Base-by-base conservation (phyloP, 2,113 vertebrate species). In the Pollachius pollachius region DNA sequence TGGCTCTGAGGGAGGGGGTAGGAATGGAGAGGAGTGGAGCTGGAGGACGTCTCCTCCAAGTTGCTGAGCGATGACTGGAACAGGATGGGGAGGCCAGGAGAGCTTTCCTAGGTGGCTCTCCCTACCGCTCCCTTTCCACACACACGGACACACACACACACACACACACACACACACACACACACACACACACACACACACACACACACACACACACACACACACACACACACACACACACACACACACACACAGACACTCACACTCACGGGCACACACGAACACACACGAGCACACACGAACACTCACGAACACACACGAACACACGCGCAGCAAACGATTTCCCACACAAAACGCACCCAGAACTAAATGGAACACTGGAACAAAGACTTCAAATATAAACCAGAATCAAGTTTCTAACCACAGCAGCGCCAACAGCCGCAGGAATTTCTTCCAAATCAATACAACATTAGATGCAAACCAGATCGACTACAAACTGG, bases 21-120 rank as follows among this genome's bases (percentile, higher is more conserved):
- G 63, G 27, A n/a, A 41, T n/a, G 34, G 21, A 64, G 54, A 57
- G 54, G n/a, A 54, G 52, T 15, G 52, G 52, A 57, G 54, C 17
- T 57, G 54, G 54, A 57, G 54, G 54, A 17, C 1, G 15, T 17
- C 54, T 57, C 16, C n/a, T 5, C 58, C 63, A 71, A 82, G 78
- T 70, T 84, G 89, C 85, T 88, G 89, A 89, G 79, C 82, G 86
- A 83, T 74, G 82, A 71, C 76, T 90, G 85, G 85, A 88, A 87
- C 86, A 87, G 88, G 89, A 90, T 85, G 76, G 62, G 89, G 89
- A 90, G 89, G 86, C 84, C 85, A 83, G 77, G 75, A 81, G 74
- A 78, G 75, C 85, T 85, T 88, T 77, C 86, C 87, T 85, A 86
- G 82, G 82, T 85, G 86, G 78, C 72, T 74, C 80, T 80, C 73